A percentile compares a stretch with the other conserved stretches of the same genome.
Evolutionary conservation across 2,113 vertebrate species (phyloP).

Genomic region (Acinonyx jubatus): DNA sequence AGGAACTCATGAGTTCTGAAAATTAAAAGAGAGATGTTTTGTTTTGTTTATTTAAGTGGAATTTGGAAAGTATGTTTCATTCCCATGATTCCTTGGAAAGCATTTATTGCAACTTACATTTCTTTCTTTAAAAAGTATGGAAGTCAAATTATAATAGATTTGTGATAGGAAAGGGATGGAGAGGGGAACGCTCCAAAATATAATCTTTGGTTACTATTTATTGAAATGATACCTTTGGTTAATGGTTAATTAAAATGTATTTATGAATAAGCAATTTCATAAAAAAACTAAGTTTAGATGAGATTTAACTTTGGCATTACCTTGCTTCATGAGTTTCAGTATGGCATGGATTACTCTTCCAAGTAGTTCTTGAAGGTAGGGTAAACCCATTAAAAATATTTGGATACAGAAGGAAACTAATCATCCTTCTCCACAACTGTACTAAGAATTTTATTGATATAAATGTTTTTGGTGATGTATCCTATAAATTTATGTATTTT

Average conservation of each 20-base stretch:
- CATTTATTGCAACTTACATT: not conserved
- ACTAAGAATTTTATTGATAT: not conserved
- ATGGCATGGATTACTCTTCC: not conserved
- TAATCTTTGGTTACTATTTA: not conserved
- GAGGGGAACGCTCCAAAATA: not conserved
- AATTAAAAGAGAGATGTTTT: constrained; percentile 39
- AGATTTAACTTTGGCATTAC: not conserved
- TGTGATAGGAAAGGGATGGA: not conserved
- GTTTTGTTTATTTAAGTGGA: not conserved
- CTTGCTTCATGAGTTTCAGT: not conserved
- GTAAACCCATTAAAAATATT: not conserved
- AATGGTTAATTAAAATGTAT: not conserved
- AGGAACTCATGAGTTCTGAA: not conserved
- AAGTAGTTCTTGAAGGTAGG: not conserved
- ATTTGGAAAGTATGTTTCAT: constrained; percentile 41
- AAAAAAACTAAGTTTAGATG: constrained; percentile 11
- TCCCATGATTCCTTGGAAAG: constrained; percentile 3
- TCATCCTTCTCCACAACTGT: not conserved
- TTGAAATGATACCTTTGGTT: not conserved
- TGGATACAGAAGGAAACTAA: not conserved
- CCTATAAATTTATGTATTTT: not conserved
- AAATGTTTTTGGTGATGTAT: not conserved
- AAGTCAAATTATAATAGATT: constrained; percentile 25
- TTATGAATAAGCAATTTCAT: not conserved
- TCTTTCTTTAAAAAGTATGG: not conserved